phyloP scores from a whole-genome alignment of 1,140 invertebrate species.

The Aphidius ervi region DNA sequence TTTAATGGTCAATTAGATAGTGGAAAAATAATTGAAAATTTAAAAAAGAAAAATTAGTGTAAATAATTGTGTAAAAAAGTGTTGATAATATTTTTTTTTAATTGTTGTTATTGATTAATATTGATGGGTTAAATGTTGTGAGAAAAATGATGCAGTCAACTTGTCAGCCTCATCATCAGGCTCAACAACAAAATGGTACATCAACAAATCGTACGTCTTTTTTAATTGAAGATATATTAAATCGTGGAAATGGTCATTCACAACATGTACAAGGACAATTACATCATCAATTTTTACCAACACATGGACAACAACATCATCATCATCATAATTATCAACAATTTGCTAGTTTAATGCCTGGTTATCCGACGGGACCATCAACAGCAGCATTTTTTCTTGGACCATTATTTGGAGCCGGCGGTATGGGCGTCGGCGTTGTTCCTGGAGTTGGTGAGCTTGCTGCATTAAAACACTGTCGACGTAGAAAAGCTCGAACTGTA shows the following conservation, averaged over 20 bases:
- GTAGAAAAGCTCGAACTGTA: conserved; percentile 89
- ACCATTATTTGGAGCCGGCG: conserved; percentile 42
- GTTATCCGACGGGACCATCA: conserved; percentile 52
- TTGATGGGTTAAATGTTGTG: not conserved
- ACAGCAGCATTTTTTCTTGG: conserved; percentile 52
- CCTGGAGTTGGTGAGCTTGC: conserved; percentile 44
- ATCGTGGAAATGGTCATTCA: conserved; percentile 55
- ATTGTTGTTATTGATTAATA: too few species aligned
- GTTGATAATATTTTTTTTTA: too few species aligned
- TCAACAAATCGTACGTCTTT: conserved; percentile 60
- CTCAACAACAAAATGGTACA: conserved; percentile 42
- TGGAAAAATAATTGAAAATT: not conserved
- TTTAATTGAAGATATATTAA: conserved; percentile 78
- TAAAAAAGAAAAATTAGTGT: not conserved
- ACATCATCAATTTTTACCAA: conserved; percentile 32
- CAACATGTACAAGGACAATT: conserved; percentile 39
- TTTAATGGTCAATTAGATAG: not conserved
- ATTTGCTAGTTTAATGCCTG: conserved; percentile 47
- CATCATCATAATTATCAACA: conserved; percentile 52
- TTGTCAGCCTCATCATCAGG: conserved; percentile 45
- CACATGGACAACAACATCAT: conserved; percentile 30
- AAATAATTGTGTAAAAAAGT: too few species aligned
- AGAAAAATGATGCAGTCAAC: conserved; percentile 44
- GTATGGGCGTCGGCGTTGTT: conserved; percentile 47
- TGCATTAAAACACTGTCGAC: conserved; percentile 82